phyloP scores from a whole-genome alignment of 2,113 vertebrate species.

The Mobula hypostoma region DNA sequence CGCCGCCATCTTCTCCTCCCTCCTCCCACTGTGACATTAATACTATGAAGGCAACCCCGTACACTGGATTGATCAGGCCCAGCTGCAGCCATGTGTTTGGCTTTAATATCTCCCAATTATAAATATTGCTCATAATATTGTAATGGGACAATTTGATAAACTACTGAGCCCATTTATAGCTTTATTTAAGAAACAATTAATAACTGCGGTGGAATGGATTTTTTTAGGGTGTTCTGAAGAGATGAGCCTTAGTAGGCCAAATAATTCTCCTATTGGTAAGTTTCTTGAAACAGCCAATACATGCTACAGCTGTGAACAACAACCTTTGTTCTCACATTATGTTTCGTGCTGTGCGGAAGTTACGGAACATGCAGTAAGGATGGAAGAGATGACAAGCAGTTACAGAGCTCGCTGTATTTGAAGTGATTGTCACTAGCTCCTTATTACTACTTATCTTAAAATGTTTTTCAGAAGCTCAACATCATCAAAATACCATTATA shows the following conservation, averaged over 20 bases:
- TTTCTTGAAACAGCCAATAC: not conserved
- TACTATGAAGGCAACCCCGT: not conserved
- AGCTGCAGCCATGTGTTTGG: not conserved
- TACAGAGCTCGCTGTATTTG: not conserved
- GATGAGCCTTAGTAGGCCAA: not conserved
- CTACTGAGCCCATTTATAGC: not conserved
- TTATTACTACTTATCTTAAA: not conserved
- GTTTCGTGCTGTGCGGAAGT: not conserved
- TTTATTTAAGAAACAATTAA: not conserved
- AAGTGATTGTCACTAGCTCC: not conserved
- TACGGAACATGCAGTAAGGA: not conserved
- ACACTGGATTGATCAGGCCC: not conserved
- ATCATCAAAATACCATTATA: not conserved
- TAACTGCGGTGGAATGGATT: not conserved
- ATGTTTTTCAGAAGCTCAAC: not conserved
- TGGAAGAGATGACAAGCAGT: not conserved
- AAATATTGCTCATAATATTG: not conserved
- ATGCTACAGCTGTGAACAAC: not conserved
- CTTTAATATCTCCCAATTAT: not conserved
- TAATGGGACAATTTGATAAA: not conserved
- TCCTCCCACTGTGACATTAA: not conserved
- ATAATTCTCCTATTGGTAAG: not conserved
- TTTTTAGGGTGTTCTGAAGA: not conserved
- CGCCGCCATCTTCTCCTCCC: too few species aligned
- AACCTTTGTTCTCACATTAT: not conserved